Conservation (phyloP, 2,113 vertebrate species). For the Eupsittula cactorum region DNA sequence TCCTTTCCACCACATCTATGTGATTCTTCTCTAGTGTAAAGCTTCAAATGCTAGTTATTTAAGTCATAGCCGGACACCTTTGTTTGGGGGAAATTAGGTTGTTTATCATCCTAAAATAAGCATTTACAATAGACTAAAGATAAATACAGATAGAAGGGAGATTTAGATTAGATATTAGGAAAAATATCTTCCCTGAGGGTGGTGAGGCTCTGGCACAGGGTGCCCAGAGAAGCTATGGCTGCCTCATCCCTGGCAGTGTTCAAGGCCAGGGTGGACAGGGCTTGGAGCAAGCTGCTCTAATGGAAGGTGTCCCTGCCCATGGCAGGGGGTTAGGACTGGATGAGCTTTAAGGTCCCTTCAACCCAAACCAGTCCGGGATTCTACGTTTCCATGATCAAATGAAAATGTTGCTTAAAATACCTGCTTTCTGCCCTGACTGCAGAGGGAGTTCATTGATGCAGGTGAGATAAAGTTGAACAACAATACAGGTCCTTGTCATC, state of each 20-base stretch:
- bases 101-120: neutral
- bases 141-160: neutral
- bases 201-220: neutral
- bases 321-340: neutral
- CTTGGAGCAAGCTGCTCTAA: neutral
- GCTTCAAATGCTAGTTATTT: neutral
- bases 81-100: neutral
- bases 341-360: neutral
- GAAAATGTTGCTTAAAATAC: neutral
- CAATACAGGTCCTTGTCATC: rapidly evolving
- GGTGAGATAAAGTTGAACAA: neutral
- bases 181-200: neutral
- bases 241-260: neutral
- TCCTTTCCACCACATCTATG: neutral
- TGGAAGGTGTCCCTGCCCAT: neutral
- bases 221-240: neutral
- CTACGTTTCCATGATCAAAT: neutral
- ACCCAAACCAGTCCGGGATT: neutral
- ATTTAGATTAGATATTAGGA: neutral
- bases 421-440: neutral
- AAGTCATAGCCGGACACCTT: neutral
- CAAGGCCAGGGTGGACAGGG: neutral
- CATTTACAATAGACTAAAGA: neutral
- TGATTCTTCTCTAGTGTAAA: neutral
- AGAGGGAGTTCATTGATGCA: rapidly evolving